Base-by-base conservation (phyloP, 2,113 vertebrate species). In the Serilophus lunatus region DNA sequence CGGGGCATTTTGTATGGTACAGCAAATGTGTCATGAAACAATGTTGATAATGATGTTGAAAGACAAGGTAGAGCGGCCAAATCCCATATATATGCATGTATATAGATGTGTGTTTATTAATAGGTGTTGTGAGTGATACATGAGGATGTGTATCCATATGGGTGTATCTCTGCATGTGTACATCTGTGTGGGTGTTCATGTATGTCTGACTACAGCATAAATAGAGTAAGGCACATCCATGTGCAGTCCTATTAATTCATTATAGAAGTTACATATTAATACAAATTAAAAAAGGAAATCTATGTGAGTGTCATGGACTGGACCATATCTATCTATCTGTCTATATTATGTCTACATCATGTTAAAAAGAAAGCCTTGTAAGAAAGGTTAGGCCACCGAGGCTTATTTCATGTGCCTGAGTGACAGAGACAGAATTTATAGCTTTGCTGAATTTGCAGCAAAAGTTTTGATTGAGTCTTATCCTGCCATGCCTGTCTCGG, bases 391-490 rank as follows among this genome's bases (percentile, higher is more conserved):
- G 72, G 74, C 86, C 57, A 26, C 12, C 26, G 51, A 86, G 71
- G 70, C 60, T 97, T 96, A 94, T 93, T 82, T 93, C 80, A 38
- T 89, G 90, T 75, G 93, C 79, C 78, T 95, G 90, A 87, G 92
- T 1, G 57, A 92, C 60, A 92, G 94, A 88, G 61, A 7, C 9
- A 96, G 94, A 97, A 88, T 96, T 95, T 95, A 94, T 91, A 86
- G 47, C 38, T 94, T 96, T 94, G 88, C 91, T 94, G 93, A 95
- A 95, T 97, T 96, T 93, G 80, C 92, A 91, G 92, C 92, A 96
- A 97, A 90, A 97, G 92, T 97, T 98, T 93, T 97, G 97, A 98
- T 98, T 98, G 97, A 98, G 97, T 97, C 93, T 97, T 98, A 96
- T 75, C 97, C 96, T 97, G 96, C 97, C 93, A 74, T 91, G 96